These are phyloP conservation scores for Thalassophryne amazonica DNA, from an alignment of 2,797 vertebrate genomes.

Conservation along the genomic window DNA sequence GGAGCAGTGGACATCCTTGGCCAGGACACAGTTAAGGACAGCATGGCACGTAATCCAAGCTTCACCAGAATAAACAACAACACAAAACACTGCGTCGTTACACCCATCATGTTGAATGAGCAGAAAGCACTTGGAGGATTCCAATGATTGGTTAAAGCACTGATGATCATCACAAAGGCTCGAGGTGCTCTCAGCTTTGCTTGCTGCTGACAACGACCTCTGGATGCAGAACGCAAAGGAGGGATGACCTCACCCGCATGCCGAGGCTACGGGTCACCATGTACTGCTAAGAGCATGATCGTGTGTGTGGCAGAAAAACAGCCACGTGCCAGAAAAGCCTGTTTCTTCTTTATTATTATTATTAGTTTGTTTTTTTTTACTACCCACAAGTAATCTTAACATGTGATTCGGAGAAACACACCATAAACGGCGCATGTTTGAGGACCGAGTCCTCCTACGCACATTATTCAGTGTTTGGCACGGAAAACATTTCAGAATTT, in stretches of 20 bases:
- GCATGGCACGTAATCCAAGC: constrained; percentile 70
- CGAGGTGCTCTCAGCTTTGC: constrained; percentile 75
- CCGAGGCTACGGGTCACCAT: constrained; percentile 60
- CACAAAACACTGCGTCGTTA: constrained; percentile 72
- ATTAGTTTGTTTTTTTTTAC: constrained; percentile 49
- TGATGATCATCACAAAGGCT: constrained; percentile 79
- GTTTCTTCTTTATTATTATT: too few relatives aligned
- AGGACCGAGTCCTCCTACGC: constrained; percentile 43
- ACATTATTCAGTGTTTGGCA: constrained; percentile 63
- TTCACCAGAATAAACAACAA: constrained; percentile 70
- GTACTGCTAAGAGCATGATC: constrained; percentile 64
- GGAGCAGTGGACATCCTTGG: constrained; percentile 80
- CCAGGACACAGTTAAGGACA: constrained; percentile 76
- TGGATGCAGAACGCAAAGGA: constrained; percentile 60
- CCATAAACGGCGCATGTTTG: constrained; percentile 60
- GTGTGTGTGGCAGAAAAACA: constrained; percentile 25
- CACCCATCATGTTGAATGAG: constrained; percentile 66
- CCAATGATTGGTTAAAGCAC: constrained; percentile 77
- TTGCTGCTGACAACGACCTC: constrained; percentile 70
- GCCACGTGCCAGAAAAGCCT: too few relatives aligned
- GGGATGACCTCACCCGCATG: constrained; percentile 61
- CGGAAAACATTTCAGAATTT: constrained; percentile 40
- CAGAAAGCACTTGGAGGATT: constrained; percentile 73
- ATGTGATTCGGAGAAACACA: constrained; percentile 56
- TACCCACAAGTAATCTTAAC: constrained; percentile 49